Percentiles rank a stretch among this genome's conserved stretches.
phyloP scores from a whole-genome alignment of 2,797 vertebrate species.

The Kryptopterus vitreolus region DNA sequence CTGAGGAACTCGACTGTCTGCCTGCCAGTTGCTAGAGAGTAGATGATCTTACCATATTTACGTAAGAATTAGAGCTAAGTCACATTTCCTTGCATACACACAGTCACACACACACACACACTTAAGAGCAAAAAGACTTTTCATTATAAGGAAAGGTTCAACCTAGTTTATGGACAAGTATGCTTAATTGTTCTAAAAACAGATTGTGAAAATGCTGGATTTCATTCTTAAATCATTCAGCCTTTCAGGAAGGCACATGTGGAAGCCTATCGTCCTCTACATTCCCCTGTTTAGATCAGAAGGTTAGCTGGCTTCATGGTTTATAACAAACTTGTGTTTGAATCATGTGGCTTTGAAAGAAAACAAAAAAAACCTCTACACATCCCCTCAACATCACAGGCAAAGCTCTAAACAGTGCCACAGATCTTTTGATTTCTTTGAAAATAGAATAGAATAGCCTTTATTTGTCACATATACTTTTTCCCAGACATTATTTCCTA shows the following conservation, averaged over 20 bases:
- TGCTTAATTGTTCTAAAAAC: slow-evolving; percentile 5
- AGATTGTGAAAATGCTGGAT: neutral
- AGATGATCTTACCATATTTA: slow-evolving; percentile 47
- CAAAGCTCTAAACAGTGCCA: slow-evolving; percentile 24
- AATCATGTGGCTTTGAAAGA: slow-evolving; percentile 52
- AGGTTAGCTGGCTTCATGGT: slow-evolving; percentile 36
- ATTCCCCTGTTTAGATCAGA: slow-evolving; percentile 39
- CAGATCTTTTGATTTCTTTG: slow-evolving; percentile 24
- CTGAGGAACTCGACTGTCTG: slow-evolving; percentile 31
- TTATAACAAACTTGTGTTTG: slow-evolving; percentile 34
- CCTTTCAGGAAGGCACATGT: slow-evolving; percentile 39
- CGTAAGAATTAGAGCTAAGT: slow-evolving; percentile 23
- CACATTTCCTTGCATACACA: neutral
- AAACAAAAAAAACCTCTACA: slow-evolving; percentile 51
- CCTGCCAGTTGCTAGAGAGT: slow-evolving; percentile 39
- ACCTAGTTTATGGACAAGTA: slow-evolving; percentile 19
- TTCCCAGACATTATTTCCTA: neutral
- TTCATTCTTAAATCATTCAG: slow-evolving; percentile 24
- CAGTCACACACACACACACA: neutral
- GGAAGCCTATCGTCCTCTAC: slow-evolving; percentile 27
- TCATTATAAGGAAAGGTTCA: neutral
- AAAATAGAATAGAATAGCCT: no score
- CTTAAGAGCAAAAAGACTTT: neutral
- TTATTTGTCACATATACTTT: no score
- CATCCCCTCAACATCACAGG: slow-evolving; percentile 42